Conservation (phyloP, 2,888 invertebrate species). For the Podabrus alpinus region DNA sequence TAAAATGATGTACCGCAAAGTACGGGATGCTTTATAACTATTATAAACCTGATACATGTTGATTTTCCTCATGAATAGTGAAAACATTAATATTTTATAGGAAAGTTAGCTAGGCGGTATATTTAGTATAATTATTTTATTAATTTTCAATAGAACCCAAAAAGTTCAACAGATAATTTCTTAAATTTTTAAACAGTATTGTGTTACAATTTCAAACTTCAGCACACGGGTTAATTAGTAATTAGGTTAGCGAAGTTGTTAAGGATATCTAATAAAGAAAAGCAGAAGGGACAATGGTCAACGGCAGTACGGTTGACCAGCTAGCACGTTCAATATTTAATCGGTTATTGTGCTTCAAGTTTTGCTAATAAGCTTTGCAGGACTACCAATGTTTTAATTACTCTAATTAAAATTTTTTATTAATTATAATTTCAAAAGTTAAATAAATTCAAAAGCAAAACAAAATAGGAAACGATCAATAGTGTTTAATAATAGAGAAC, state of each 20-base stretch:
- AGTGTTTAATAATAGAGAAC: neutral
- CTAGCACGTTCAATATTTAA: neutral
- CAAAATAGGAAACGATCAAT: neutral
- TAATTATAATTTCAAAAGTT: neutral
- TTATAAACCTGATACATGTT: no score
- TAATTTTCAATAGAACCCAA: neutral
- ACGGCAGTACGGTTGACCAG: neutral
- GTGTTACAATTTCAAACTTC: neutral
- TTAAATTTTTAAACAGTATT: neutral
- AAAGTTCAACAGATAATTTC: neutral
- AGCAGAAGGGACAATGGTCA: neutral
- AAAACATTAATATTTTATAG: no score
- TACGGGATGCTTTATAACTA: no score
- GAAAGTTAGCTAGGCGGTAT: neutral
- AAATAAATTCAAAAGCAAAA: neutral
- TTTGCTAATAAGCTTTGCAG: neutral
- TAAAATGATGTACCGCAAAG: no score
- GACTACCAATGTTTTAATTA: neutral
- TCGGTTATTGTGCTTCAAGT: neutral
- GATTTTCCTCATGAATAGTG: no score
- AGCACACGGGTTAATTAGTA: neutral
- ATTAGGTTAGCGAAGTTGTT: neutral
- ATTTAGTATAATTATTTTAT: neutral
- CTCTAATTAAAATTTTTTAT: neutral
- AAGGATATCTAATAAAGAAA: neutral